phyloP scores from a whole-genome alignment of 2,797 vertebrate genomes.

The Etheostoma nigrum region DNA sequence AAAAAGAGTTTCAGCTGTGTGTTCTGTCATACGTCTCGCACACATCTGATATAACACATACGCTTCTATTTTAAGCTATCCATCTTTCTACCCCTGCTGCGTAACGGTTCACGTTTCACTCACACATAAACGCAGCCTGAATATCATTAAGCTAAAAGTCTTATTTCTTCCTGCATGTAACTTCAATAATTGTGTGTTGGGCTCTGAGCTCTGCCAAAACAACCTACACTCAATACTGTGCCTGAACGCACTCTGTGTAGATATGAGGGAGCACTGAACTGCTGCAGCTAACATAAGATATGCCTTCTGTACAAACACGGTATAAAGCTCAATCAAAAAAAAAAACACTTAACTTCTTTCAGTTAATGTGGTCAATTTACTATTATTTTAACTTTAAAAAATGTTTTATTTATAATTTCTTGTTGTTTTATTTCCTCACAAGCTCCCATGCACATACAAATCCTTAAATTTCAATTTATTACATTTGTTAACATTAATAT shows the following conservation, averaged over 20 bases:
- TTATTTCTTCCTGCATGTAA: not conserved
- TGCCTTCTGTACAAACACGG: not conserved
- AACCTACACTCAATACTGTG: not conserved
- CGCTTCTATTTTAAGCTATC: constrained; percentile 1
- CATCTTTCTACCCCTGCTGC: not conserved
- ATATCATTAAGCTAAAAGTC: not conserved
- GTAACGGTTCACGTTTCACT: not conserved
- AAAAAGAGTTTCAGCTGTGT: not conserved
- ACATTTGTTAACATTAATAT: too few species aligned
- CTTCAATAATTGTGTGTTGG: not conserved
- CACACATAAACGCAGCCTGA: not conserved
- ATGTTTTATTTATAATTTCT: not conserved
- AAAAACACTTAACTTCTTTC: too few species aligned
- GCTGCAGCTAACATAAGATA: not conserved
- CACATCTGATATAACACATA: not conserved
- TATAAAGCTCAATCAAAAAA: too few species aligned
- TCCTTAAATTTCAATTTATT: not conserved
- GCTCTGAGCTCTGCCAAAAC: not conserved
- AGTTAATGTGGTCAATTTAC: not conserved
- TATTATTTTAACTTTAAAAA: not conserved
- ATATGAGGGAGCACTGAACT: not conserved
- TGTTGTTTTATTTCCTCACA: not conserved
- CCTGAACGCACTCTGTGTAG: not conserved
- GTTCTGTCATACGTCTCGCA: not conserved
- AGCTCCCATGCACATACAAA: not conserved